A percentile compares a stretch with the other conserved stretches of the same genome.
These are phyloP conservation scores for Antechinus flavipes DNA, from an alignment of 2,113 vertebrate species.

Conservation along the genomic window DNA sequence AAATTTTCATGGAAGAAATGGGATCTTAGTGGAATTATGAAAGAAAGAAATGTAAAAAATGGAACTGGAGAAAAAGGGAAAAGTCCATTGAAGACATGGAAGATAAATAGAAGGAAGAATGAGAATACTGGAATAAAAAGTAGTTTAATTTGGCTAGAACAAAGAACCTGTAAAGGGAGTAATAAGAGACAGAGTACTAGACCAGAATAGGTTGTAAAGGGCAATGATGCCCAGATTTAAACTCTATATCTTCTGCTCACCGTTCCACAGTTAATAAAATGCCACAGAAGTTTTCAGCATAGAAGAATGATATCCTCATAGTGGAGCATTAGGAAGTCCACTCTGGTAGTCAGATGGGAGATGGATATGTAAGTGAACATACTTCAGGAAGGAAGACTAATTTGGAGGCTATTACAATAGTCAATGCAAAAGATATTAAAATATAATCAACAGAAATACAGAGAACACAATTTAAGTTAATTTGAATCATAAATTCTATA, in stretches of 20 bases:
- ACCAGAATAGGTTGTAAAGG: background rate
- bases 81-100: background rate
- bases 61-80: background rate
- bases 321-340: background rate
- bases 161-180: background rate
- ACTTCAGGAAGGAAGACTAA: background rate
- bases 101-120: background rate
- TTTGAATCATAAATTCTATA: background rate
- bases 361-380: background rate
- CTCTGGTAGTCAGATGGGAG: background rate
- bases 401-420: background rate
- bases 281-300: background rate
- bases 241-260: background rate
- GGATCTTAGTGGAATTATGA: background rate
- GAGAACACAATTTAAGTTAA: background rate
- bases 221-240: background rate
- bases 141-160: background rate
- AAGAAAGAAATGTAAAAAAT: background rate
- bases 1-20: background rate
- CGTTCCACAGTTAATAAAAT: background rate
- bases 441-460: background rate
- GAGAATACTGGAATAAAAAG: background rate
- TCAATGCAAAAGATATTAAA: background rate
- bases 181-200: background rate
- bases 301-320: background rate